Percentiles rank a stretch among this genome's conserved stretches.
These are phyloP conservation scores for Dynastes hyllus DNA, from an alignment of 2,888 invertebrate species.

Conservation along the genomic window DNA sequence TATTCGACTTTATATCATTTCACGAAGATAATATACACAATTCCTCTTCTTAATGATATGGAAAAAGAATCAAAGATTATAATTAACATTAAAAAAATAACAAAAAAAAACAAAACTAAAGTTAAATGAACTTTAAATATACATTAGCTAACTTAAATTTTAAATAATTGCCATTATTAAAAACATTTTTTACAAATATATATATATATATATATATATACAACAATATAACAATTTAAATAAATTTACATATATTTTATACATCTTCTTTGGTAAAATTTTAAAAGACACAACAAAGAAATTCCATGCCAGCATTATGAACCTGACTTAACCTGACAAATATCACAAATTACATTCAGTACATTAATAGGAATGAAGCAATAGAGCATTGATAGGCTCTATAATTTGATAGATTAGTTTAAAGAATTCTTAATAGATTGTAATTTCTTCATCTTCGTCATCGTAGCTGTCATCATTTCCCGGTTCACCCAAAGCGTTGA, in stretches of 20 bases:
- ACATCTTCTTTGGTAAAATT: conserved; percentile 2
- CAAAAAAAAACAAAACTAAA: no score
- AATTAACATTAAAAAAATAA: no score
- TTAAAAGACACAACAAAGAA: neutral
- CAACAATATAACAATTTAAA: neutral
- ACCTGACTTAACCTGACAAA: neutral
- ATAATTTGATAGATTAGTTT: neutral
- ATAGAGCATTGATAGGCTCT: neutral
- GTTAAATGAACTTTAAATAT: no score
- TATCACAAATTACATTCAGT: conserved; percentile 41
- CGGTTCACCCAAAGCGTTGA: conserved; percentile 89
- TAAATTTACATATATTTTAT: neutral
- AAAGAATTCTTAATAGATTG: conserved; percentile 56
- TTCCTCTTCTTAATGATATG: no score
- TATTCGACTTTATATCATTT: no score
- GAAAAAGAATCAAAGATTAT: no score
- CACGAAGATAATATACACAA: no score
- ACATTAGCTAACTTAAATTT: no score
- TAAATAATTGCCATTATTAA: no score
- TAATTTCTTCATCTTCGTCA: conserved; percentile 78
- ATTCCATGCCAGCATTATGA: neutral
- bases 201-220: neutral
- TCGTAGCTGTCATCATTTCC: conserved; percentile 82
- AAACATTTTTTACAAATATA: neutral
- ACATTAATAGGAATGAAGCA: conserved; percentile 9